Evolutionary conservation across 2,888 invertebrate species (phyloP), one percentile per base, ranked within the genome.

Genomic region (Epinotia brunnichana): DNA sequence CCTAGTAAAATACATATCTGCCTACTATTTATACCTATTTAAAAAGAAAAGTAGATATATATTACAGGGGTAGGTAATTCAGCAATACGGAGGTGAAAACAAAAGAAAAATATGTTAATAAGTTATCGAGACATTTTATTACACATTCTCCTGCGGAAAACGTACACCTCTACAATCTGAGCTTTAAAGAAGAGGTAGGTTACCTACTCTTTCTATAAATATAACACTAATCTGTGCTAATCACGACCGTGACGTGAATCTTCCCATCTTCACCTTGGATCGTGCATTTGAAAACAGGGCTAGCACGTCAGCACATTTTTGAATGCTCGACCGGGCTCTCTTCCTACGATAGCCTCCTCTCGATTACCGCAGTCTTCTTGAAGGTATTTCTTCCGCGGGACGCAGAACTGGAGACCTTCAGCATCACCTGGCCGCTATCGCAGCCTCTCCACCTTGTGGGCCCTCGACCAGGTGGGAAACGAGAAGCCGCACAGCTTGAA

Each of bases 401-500:
- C 11, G 29, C 51, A 53, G 53, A 15, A 13, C 63, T 29, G 15
- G 21, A 1, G 24, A 51, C 4, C 19, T 7, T 19, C 10, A 29
- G 29, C 15, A 3, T 29, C n/a, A 2, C 17, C 51, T 35, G 29
- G n/a, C 5, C 19, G 56, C 39, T 68, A 62, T 44, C 44, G 24
- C 11, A 64, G 59, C 48, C 54, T 62, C 17, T 57, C 24, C 15
- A 70, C 67, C 53, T 51, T 59, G 56, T 85, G 79, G 66, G 82
- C 82, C 19, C 76, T 79, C 69, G 84, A 82, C 2, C 78, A 66
- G n/a, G 77, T 69, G 1, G 85, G 85, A 3, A 44, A 48, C 10
- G 81, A 77, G 75, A 82, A 87, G 75, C 83, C 86, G 83, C 92
- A 92, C 51, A 91, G 78, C 73, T 92, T 92, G 72, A 89, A 77